Evolutionary conservation across 2,888 invertebrate species (phyloP), one percentile per base, ranked within the genome.

Genomic region (Melanchra persicariae): DNA sequence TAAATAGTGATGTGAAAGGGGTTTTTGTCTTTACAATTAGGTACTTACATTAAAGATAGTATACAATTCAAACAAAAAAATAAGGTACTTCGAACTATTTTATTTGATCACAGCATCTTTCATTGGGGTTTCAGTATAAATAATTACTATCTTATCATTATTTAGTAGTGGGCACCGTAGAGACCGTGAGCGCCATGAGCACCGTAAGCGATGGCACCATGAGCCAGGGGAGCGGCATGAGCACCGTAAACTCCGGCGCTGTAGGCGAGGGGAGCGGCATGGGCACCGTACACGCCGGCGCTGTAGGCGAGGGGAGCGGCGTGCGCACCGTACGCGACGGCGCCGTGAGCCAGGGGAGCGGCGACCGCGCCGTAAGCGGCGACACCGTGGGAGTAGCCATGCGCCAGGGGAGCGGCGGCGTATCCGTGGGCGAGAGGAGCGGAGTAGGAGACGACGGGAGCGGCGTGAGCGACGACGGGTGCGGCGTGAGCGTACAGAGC

Each of bases 231-330:
- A 77, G 93, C 91, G 70, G 91, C 92, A 72, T 91, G 59, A 17
- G 90, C 86, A 68, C 85, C 85, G 66, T 82, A 79, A 19, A 47
- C 47, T 12, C 43, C 61, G 15, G 70, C 79, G 3, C 72, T 65
- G 62, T 84, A 37, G 10, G 81, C 67, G 10, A 75, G 63, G 37
- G 74, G 81, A 55, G 70, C 10, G 12, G 73, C 55, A 12, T 70
- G 63, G 4, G 87, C 83, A 34, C 88, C 84, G 26, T 81, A 70
- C 15, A 76, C 79, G 69, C 91, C 92, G 9, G 88, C 88, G 30
- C 85, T 83, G 88, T 89, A 71, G 84, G 69, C 88, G 7, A 83
- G 57, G 34, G 93, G 89, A 79, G 93, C 92, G 68, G 93, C 92
- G 69, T 91, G 40, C 15, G 90, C 86, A 66, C 85, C 85, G 62